Base-by-base conservation (phyloP, 2,113 vertebrate species). In the Urocynchramus pylzowi region DNA sequence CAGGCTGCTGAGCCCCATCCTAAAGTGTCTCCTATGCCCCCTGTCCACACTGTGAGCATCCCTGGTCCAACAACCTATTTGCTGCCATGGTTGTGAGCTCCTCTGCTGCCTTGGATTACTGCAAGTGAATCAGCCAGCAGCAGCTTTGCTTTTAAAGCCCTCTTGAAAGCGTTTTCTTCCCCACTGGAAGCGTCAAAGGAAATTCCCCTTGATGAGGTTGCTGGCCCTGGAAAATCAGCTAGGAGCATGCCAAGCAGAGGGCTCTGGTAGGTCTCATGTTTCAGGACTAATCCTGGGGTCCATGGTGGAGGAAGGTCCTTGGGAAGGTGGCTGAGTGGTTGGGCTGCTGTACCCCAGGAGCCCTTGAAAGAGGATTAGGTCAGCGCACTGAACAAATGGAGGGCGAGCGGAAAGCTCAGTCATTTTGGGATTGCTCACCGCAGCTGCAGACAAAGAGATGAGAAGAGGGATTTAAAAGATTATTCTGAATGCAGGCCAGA, bases 381-480 rank as follows among this genome's bases (percentile, higher is more conserved):
- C n/a, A 24, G 41, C 0, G 1, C 41, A 9, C 41, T 12, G 70
- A 95, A 87, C 77, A 79, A 93, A 84, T 1, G 10, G 37, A 84
- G 50, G 41, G 37, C 0, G 4, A 74, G 67, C 0, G 1, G 57
- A 89, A 93, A 91, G 41, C 80, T 82, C 50, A 52, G 65, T 86
- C 52, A 37, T 75, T 80, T 71, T 15, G 41, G 67, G 74, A 80
- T 84, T 89, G 74, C 54, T 90, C 45, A 61, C 45, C 89, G n/a
- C 70, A 83, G 84, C 53, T 16, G 8, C 67, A 68, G 71, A 84
- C 53, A 90, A 68, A 84, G 90, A 89, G 59, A 74, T 67, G 69
- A 81, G 95, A 93, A 86, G 67, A 69, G n/a, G 71, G 69, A 87
- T 86, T 89, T 92, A 76, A 90, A 80, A 86, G 61, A 92, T 84